These are phyloP conservation scores for Dermochelys coriacea DNA, from an alignment of 2,797 vertebrate species.

Conservation along the genomic window DNA sequence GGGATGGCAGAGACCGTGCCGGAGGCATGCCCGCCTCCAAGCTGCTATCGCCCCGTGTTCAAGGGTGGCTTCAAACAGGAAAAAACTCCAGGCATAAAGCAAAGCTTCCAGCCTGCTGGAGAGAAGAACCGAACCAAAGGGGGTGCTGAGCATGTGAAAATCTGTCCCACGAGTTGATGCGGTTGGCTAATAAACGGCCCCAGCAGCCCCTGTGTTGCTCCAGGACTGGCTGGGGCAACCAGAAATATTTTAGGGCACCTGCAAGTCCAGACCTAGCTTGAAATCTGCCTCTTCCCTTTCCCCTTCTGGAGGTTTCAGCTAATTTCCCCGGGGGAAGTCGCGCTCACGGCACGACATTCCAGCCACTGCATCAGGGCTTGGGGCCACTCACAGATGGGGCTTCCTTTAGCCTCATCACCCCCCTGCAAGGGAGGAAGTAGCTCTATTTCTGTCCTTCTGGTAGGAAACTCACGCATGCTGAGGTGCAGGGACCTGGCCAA, in stretches of 20 bases:
- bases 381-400: background rate
- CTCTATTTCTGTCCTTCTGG: background rate
- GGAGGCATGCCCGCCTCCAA: too few species aligned
- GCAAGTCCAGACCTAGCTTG: background rate
- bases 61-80: too few species aligned
- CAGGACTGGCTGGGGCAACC: background rate
- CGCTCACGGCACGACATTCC: background rate
- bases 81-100: too few species aligned
- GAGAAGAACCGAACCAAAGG: too few species aligned
- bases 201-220: background rate
- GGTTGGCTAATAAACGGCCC: background rate
- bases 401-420: background rate
- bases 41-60: too few species aligned
- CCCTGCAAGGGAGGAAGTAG: background rate
- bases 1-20: too few species aligned
- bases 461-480: background rate
- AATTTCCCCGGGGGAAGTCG: background rate
- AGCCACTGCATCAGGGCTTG: too few species aligned
- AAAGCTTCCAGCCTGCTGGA: too few species aligned
- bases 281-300: background rate
- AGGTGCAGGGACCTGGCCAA: background rate
- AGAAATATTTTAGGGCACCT: background rate
- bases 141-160: background rate
- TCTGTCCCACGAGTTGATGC: background rate
- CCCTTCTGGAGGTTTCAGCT: background rate